Evolutionary conservation across 2,888 invertebrate species (phyloP), one percentile per base, ranked within the genome.

Genomic region (Eilema caniola): DNA sequence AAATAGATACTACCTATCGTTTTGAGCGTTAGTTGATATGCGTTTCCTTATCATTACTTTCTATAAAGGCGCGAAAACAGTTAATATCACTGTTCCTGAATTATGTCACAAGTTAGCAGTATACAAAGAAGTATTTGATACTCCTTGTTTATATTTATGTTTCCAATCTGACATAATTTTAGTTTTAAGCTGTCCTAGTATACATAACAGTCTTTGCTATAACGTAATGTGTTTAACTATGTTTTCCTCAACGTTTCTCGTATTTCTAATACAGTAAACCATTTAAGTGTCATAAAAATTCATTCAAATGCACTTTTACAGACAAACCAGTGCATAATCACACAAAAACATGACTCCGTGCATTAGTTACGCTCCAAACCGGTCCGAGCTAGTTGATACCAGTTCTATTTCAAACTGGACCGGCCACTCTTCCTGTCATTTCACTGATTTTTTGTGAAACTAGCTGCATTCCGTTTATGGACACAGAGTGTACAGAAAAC

Each of bases 341-440:
- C 23, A 81, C 69, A 72, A 69, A 74, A 74, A 78, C 76, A 71
- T 69, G 70, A 72, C 37, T 65, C 63, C 67, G 25, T 71, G 79
- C 75, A 76, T 83, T 74, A 80, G 78, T 77, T 76, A 74, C 76
- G 76, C 78, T 75, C 67, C 72, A 64, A 70, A 82, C 88, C 82
- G 81, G 84, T 83, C 80, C 62, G 16, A 81, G 85, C 88, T 81
- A 78, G 86, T 88, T 83, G 56, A n/a, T 71, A 75, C 83, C 78
- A 77, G 80, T 81, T 74, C 82, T 75, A 80, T 64, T 71, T 28
- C 64, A 71, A 84, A 84, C 86, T 80, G 80, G 86, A 83, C 75
- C 67, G 82, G 82, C 78, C 88, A 86, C 86, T 88, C 88, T 89
- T 90, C 89, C 90, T 88, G 89, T 88, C 89, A 85, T 89, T 90